These are phyloP conservation scores for Carapus acus DNA, from an alignment of 2,797 vertebrate genomes.

Conservation along the genomic window DNA sequence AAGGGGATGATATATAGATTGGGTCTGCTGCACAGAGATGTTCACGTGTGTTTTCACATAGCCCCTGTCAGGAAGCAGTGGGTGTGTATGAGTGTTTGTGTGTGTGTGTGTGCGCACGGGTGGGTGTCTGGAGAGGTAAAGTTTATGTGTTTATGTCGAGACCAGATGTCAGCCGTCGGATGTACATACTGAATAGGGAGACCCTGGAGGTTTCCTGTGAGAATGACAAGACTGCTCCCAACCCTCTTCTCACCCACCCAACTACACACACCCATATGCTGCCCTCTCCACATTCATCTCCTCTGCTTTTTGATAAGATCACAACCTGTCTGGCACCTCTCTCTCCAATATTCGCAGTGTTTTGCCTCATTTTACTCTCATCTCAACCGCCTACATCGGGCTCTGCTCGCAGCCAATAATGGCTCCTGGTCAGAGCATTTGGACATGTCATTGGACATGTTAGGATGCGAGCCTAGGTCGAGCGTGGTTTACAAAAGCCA, in stretches of 20 bases:
- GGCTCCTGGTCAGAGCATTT: too few species aligned
- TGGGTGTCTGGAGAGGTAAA: conserved; percentile 9
- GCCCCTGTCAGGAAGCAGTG: conserved; percentile 32
- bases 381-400: not conserved
- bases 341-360: too few species aligned
- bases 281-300: not conserved
- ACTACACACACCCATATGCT: not conserved
- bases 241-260: conserved; percentile 16
- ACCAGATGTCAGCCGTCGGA: conserved; percentile 65
- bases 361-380: not conserved
- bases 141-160: conserved; percentile 50
- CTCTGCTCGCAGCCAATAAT: too few species aligned
- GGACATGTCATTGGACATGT: conserved; percentile 16
- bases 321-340: too few species aligned
- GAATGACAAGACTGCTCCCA: conserved; percentile 25
- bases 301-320: not conserved
- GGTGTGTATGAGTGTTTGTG: not conserved
- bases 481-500: conserved; percentile 17
- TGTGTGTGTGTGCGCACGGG: conserved; percentile 4
- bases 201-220: conserved; percentile 18
- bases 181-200: conserved; percentile 29
- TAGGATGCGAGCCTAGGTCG: conserved; percentile 7
- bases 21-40: conserved; percentile 24
- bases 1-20: conserved; percentile 45
- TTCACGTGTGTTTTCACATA: conserved; percentile 24